phyloP scores from a whole-genome alignment of 37 sponge, comb jelly and placozoan species.

The Aphrocallistes beatrix region DNA sequence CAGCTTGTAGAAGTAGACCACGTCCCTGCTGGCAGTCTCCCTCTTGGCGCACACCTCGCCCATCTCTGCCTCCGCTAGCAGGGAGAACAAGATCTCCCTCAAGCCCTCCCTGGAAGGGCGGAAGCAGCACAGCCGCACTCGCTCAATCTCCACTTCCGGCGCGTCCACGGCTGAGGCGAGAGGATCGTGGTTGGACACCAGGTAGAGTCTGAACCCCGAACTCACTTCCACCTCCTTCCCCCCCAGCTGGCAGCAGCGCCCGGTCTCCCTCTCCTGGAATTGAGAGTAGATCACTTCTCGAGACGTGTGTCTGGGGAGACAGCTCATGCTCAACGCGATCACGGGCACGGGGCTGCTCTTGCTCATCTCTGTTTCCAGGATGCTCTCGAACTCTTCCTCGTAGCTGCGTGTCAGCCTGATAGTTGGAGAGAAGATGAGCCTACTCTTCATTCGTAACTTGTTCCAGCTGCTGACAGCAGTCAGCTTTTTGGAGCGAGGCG shows the following conservation, averaged over 20 bases:
- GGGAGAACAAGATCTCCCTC: not conserved
- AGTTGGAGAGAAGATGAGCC: not conserved
- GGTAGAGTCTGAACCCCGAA: not conserved
- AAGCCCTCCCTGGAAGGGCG: not conserved
- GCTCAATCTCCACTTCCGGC: not conserved
- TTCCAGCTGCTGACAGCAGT: not conserved
- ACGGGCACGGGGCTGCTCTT: not conserved
- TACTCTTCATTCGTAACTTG: not conserved
- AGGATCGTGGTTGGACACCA: not conserved
- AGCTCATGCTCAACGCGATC: conserved; percentile 3
- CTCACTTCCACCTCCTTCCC: not conserved
- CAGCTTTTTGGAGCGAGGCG: not conserved
- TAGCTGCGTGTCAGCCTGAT: not conserved
- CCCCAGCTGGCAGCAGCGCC: not conserved
- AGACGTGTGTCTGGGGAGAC: not conserved
- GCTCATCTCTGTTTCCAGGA: not conserved
- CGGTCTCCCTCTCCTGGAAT: not conserved
- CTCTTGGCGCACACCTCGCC: not conserved
- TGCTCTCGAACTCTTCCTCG: not conserved
- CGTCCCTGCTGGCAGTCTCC: conserved; percentile 2
- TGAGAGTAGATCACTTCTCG: not conserved
- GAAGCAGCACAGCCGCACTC: not conserved
- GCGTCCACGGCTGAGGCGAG: not conserved
- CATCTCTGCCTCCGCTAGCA: not conserved
- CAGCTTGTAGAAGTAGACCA: not conserved